Conservation (phyloP, 2,113 vertebrate genomes). For the Osmerus mordax region DNA sequence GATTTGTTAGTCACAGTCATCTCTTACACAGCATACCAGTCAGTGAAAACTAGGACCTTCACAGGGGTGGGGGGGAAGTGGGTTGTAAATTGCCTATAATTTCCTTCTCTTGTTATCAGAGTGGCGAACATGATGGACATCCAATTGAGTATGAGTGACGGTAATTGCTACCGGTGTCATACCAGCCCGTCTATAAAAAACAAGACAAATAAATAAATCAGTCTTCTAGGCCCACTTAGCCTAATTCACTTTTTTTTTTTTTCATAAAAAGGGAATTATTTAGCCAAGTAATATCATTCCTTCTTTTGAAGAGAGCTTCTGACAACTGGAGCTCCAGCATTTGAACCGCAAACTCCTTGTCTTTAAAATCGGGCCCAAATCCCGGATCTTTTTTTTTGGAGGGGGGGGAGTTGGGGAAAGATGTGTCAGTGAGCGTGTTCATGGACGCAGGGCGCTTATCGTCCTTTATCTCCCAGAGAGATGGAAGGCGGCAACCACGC, state of each 20-base stretch:
- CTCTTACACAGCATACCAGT: too few relatives aligned
- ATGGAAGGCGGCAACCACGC: constrained; percentile 9
- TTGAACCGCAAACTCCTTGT: too few relatives aligned
- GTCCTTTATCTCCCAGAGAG: constrained; percentile 6
- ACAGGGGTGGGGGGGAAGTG: background rate
- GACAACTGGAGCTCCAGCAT: too few relatives aligned
- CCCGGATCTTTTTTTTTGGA: too few relatives aligned
- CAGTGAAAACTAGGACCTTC: background rate
- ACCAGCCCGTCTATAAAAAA: background rate
- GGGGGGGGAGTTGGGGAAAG: too few relatives aligned
- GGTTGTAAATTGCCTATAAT: background rate
- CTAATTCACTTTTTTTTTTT: background rate
- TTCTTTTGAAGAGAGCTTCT: too few relatives aligned
- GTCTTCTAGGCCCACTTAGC: background rate
- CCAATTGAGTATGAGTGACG: background rate
- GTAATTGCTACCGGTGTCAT: background rate
- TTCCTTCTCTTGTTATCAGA: background rate
- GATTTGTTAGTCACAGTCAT: too few relatives aligned
- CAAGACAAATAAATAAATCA: background rate
- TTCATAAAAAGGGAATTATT: too few relatives aligned
- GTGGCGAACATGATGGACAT: background rate
- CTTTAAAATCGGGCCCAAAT: too few relatives aligned
- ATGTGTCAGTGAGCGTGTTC: background rate
- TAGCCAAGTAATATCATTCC: too few relatives aligned
- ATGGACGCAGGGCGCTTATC: background rate